phyloP scores from a whole-genome alignment of 2,113 vertebrate species.

The Monopterus albus region DNA sequence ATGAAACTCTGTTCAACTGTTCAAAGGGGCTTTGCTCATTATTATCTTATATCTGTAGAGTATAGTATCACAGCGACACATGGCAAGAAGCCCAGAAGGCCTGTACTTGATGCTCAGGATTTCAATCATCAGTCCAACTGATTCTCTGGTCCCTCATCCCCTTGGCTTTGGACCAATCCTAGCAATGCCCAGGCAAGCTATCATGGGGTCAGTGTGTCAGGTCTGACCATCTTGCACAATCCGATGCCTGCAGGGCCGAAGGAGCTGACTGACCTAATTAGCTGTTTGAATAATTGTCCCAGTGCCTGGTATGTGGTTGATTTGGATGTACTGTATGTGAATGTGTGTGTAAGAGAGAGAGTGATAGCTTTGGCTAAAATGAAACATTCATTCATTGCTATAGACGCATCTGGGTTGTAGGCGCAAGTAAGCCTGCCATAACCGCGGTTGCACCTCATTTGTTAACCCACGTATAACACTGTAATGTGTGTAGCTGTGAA shows the following conservation, averaged over 20 bases:
- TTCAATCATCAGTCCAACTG: slow-evolving; percentile 67
- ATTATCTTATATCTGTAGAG: slow-evolving; percentile 13
- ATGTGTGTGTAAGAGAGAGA: slow-evolving; percentile 12
- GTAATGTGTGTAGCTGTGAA: neutral
- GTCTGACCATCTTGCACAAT: slow-evolving; percentile 66
- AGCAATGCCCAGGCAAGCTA: slow-evolving; percentile 48
- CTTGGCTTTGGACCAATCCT: slow-evolving; percentile 65
- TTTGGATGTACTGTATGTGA: slow-evolving; percentile 18
- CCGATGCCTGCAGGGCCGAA: slow-evolving; percentile 51
- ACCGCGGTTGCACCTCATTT: neutral
- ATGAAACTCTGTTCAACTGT: slow-evolving; percentile 15
- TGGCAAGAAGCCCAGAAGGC: slow-evolving; percentile 65
- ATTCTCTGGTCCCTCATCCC: slow-evolving; percentile 61
- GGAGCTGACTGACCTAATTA: slow-evolving; percentile 79
- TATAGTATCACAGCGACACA: slow-evolving; percentile 48
- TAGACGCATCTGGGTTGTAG: slow-evolving; percentile 1
- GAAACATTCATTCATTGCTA: slow-evolving; percentile 43
- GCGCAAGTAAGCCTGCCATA: neutral
- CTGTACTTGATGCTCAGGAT: slow-evolving; percentile 53
- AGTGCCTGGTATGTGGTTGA: slow-evolving; percentile 56
- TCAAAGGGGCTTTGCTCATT: slow-evolving; percentile 28
- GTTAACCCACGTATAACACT: neutral
- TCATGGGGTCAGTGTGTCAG: slow-evolving; percentile 73
- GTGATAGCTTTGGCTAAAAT: slow-evolving; percentile 35
- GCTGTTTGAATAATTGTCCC: slow-evolving; percentile 74